Evolutionary conservation across 2,888 invertebrate species (phyloP), one percentile per base, ranked within the genome.

Genomic region (Neocrepidodera transversa): DNA sequence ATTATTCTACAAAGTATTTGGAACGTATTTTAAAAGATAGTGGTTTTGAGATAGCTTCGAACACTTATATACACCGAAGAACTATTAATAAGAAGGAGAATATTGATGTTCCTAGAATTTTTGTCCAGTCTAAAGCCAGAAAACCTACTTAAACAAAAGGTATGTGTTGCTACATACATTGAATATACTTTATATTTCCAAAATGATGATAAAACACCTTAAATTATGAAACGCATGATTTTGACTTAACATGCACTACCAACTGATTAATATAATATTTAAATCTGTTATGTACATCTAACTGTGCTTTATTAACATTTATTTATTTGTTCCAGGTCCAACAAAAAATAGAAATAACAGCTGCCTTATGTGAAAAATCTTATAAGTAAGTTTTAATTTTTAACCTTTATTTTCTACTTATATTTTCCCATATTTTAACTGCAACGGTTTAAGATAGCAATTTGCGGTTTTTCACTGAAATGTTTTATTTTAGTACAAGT

Each of bases 31-130:
- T 94, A 74, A 74, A 74, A 3, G 78, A 82, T 5, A 84, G 83
- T 58, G 94, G 94, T 0, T 96, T 94, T 78, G 81, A 87, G 67
- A 82, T 88, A 1, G 66, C 86, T 0, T 80, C 80, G 53, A 91
- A 90, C 74, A 84, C 84, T 0, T 98, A 97, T 77, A 84, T 98
- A 1, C 87, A 94, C 71, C 82, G 96, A 26, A 85, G 94, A 52
- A 99, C 98, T 0, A 84, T 96, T 0, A 99, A 99, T 80, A 84
- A 90, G 52, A 97, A 97, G 74, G 95, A 97, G 80, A 90, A 91
- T 7, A 83, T 98, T 43, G 89, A 94, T 82, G 95, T 95, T 0
- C 92, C 92, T 0, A 85, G 98, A 63, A 90, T 95, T 69, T 99
- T 97, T 82, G 85, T 98, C 0, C 98, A 99, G 80, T 93, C 89